phyloP scores from a whole-genome alignment of 2,797 vertebrate genomes.

The Brachyalestes nurse region DNA sequence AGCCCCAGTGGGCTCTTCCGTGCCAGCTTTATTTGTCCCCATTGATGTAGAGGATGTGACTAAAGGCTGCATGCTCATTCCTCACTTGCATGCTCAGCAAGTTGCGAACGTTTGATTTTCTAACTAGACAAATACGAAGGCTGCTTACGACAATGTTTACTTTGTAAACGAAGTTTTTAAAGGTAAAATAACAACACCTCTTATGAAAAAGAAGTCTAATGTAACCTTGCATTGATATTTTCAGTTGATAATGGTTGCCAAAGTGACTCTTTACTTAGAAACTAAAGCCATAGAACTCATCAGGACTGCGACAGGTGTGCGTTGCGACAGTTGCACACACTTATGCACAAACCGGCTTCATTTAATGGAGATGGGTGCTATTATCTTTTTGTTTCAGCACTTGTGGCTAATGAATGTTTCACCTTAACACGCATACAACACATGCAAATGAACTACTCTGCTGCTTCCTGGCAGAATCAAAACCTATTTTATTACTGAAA shows the following conservation, averaged over 20 bases:
- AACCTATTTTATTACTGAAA: slow-evolving; percentile 26
- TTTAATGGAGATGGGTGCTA: slow-evolving; percentile 49
- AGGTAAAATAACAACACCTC: slow-evolving; percentile 54
- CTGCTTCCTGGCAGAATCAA: slow-evolving; percentile 1
- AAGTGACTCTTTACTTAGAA: slow-evolving; percentile 64
- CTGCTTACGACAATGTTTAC: slow-evolving; percentile 74
- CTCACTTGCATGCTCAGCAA: slow-evolving; percentile 55
- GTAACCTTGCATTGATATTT: slow-evolving; percentile 53
- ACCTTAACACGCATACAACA: slow-evolving; percentile 29
- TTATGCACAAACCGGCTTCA: slow-evolving; percentile 42
- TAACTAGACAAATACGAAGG: slow-evolving; percentile 69
- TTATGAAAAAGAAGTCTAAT: slow-evolving; percentile 53
- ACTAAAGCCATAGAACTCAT: slow-evolving; percentile 69
- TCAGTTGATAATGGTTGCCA: slow-evolving; percentile 67
- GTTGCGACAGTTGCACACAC: slow-evolving; percentile 22
- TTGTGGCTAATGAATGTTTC: slow-evolving; percentile 49
- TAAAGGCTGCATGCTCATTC: slow-evolving; percentile 58
- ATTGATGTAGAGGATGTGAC: slow-evolving; percentile 31
- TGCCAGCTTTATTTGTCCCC: slow-evolving; percentile 6
- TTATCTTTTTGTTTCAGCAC: slow-evolving; percentile 40
- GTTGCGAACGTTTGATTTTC: slow-evolving; percentile 54
- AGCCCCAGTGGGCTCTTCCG: slow-evolving; percentile 6
- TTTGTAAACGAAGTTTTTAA: slow-evolving; percentile 61
- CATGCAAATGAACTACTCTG: slow-evolving; percentile 35
- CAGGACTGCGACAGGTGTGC: slow-evolving; percentile 34